These are phyloP conservation scores for Chrysotoxum bicinctum DNA, from an alignment of 2,888 invertebrate species.

Conservation along the genomic window DNA sequence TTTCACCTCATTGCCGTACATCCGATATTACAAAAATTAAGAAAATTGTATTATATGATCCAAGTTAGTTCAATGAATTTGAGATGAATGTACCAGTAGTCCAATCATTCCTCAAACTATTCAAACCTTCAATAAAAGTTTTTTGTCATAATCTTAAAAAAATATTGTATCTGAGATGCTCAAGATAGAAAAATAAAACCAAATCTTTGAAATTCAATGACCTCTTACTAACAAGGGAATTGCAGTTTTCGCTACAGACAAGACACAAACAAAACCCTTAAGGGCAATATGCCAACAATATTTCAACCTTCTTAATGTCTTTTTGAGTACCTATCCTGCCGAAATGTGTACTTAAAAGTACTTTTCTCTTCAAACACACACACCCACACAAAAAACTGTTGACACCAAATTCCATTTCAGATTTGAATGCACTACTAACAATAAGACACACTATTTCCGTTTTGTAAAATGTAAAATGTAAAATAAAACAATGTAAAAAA, in stretches of 20 bases:
- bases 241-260: not conserved
- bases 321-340: conserved; percentile 27
- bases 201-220: not conserved
- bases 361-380: not conserved
- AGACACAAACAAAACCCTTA: not conserved
- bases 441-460: not conserved
- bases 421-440: not conserved
- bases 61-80: too few relatives aligned
- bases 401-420: conserved; percentile 2
- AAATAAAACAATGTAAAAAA: not conserved
- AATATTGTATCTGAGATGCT: not conserved
- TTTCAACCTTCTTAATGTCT: conserved; percentile 8
- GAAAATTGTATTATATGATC: too few relatives aligned
- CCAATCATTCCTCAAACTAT: too few relatives aligned
- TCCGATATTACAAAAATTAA: too few relatives aligned
- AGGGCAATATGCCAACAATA: conserved; percentile 50
- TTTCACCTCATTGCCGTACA: too few relatives aligned
- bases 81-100: too few relatives aligned
- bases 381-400: not conserved
- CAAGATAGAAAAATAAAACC: not conserved
- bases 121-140: too few relatives aligned
- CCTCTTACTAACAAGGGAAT: not conserved
- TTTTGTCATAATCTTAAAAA: too few relatives aligned
- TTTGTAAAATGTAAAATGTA: not conserved
- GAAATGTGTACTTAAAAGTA: conserved; percentile 7